Base-by-base conservation (phyloP, 1,140 invertebrate species). In the Lysiphlebus fabarum region DNA sequence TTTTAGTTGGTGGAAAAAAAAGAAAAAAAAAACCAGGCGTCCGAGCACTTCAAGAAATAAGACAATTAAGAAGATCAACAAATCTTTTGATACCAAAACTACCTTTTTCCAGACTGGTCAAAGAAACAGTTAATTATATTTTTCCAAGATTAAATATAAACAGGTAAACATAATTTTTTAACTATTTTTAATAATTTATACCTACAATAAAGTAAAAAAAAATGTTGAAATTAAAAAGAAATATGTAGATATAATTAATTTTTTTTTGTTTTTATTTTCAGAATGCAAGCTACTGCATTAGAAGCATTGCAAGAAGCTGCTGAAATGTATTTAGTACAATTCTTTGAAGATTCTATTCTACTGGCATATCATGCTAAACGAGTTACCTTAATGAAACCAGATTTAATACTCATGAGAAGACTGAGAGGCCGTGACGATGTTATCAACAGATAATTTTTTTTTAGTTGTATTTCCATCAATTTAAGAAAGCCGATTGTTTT, bases 301-400 rank as follows among this genome's bases (percentile, higher is more conserved):
- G 66, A 78, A 63, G 83, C 82, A 7, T 53, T 86, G 38, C 86
- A 92, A 76, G 87, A 90, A 74, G 84, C 90, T 8, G 75, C 81
- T 50, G 90, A 93, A 75, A 85, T 87, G 62, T 92, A 90, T 68
- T 58, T 92, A 9, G 85, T 88, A 12, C 86, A 89, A 67, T 81
- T 90, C 8, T 90, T 92, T 67, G 84, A 90, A 70, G 90, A 93
- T 72, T 83, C 87, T 47, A 82, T 87, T 66, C 61, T 89, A 68
- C 83, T 88, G 62, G 81, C 89, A 33, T 81, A 84, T 55, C 89
- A 91, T 69, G 86, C 88, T 11, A 86, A 88, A 66, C 80, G 91
- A 44, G 84, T 90, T 0, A 93, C 91, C 36, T 81, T 93, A 53
- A 86, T 86, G 82, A 82, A 84, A 36, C 84, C 84, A 59, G 90